Percentiles rank a stretch among this genome's conserved stretches.
Evolutionary conservation across 2,888 invertebrate species (phyloP).

Genomic region (Acleris laterana): DNA sequence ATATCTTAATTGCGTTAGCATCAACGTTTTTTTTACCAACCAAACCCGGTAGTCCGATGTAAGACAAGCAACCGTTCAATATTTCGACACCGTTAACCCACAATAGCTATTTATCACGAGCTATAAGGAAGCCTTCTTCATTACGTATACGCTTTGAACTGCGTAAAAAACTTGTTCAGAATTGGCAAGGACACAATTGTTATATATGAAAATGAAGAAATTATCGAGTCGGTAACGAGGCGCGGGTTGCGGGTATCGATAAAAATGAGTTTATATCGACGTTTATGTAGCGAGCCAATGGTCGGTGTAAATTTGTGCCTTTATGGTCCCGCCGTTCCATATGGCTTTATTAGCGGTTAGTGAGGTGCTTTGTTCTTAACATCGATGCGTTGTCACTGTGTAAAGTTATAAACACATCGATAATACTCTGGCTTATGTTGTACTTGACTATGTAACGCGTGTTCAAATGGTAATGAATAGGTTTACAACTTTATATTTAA

Average conservation of each 20-base stretch:
- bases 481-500: slow-evolving; percentile 6
- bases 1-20: slow-evolving; percentile 56
- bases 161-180: slow-evolving; percentile 55
- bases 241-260: slow-evolving; percentile 66
- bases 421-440: slow-evolving; percentile 42
- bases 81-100: slow-evolving; percentile 46
- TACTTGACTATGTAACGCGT: slow-evolving; percentile 36
- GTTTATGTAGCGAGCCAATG: slow-evolving; percentile 67
- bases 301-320: slow-evolving; percentile 66
- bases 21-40: slow-evolving; percentile 34
- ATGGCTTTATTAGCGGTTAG: slow-evolving; percentile 71
- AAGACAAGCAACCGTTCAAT: slow-evolving; percentile 27
- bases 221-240: slow-evolving; percentile 66
- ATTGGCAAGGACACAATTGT: slow-evolving; percentile 46
- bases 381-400: slow-evolving; percentile 47
- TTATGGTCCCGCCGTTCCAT: slow-evolving; percentile 55
- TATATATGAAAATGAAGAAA: slow-evolving; percentile 72
- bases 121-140: slow-evolving; percentile 48
- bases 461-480: slow-evolving; percentile 14
- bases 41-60: slow-evolving; percentile 31
- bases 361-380: slow-evolving; percentile 59
- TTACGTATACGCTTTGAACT: slow-evolving; percentile 48
- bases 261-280: slow-evolving; percentile 71
- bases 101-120: slow-evolving; percentile 40
- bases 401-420: slow-evolving; percentile 54